Evolutionary conservation across 1,140 invertebrate species (phyloP).

Genomic region (Apolygus lucorum): DNA sequence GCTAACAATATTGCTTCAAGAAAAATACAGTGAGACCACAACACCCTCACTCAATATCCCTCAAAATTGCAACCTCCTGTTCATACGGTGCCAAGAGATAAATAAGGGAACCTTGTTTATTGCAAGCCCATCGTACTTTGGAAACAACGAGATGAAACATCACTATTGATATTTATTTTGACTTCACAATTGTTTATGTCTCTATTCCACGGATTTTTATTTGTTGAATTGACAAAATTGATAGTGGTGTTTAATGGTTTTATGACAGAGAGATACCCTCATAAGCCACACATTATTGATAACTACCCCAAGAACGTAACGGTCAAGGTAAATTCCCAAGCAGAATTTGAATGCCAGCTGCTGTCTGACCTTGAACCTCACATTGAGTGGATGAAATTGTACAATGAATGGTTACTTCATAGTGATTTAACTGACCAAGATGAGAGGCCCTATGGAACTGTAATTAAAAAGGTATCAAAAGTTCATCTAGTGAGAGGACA

Average conservation of each 20-base stretch:
- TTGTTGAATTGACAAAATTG: no score
- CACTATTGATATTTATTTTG: no score
- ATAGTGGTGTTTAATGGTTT: constrained; percentile 16
- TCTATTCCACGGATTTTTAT: no score
- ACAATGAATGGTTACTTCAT: constrained; percentile 11
- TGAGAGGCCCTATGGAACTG: constrained; percentile 45
- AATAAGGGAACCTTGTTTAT: no score
- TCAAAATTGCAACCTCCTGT: no score
- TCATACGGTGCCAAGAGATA: no score
- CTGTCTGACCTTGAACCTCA: constrained; percentile 64
- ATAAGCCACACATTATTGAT: constrained; percentile 67
- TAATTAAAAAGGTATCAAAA: constrained; percentile 35
- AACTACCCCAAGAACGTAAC: constrained; percentile 71
- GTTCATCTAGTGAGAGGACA: background rate
- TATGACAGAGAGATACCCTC: constrained; percentile 59
- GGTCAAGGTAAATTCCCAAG: constrained; percentile 57
- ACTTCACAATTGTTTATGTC: no score
- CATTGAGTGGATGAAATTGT: constrained; percentile 58
- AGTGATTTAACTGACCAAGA: constrained; percentile 43
- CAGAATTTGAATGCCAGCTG: constrained; percentile 60
- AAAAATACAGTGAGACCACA: no score
- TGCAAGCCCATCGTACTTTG: no score
- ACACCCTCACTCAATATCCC: no score
- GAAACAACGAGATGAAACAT: no score
- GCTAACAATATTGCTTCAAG: no score